These are phyloP conservation scores for Enteromius treurensis DNA, from an alignment of 2,797 vertebrate species.

Conservation along the genomic window DNA sequence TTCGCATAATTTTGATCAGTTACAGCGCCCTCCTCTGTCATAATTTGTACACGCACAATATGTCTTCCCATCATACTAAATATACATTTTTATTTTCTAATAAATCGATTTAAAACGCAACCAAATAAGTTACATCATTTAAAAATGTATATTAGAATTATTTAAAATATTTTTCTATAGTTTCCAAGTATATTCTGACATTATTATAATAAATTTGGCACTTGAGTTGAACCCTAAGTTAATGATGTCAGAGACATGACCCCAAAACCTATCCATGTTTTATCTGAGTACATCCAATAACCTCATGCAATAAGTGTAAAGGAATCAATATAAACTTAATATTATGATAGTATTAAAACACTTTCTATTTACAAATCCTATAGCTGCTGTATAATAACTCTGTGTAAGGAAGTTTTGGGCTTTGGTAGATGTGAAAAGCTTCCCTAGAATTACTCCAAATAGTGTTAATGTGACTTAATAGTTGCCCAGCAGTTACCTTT, in stretches of 20 bases:
- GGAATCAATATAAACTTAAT: background rate
- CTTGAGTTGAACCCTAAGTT: background rate
- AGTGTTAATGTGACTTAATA: background rate
- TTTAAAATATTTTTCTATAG: background rate
- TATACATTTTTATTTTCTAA: too few relatives aligned
- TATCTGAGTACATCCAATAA: background rate
- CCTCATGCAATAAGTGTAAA: background rate
- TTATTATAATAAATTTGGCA: background rate
- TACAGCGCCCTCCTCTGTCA: constrained; percentile 6
- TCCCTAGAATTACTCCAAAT: background rate
- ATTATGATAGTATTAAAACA: too few relatives aligned
- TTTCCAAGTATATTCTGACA: background rate
- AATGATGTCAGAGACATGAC: background rate
- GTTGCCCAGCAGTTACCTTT: background rate
- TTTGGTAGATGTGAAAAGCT: background rate
- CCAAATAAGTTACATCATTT: background rate
- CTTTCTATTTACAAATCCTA: background rate
- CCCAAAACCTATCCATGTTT: background rate
- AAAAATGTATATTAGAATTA: background rate
- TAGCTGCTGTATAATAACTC: background rate
- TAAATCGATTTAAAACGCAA: background rate
- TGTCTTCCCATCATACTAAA: background rate
- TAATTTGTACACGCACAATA: background rate
- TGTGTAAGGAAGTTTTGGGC: background rate
- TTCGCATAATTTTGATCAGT: background rate